Conservation (phyloP, 2,113 vertebrate species). For the Cephalophus harveyi region DNA sequence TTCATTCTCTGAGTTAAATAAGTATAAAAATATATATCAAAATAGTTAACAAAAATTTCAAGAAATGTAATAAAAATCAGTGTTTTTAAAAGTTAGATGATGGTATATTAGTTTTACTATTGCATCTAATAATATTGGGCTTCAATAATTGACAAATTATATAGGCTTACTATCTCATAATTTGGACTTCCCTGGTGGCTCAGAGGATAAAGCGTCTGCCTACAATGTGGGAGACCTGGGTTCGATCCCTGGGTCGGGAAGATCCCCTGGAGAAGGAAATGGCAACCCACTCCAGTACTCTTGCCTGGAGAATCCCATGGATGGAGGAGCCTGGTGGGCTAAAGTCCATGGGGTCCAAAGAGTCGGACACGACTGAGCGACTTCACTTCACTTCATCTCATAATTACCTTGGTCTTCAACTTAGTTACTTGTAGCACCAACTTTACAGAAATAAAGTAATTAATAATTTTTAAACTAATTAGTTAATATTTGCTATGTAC, state of each 20-base stretch:
- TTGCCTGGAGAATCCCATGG: no score
- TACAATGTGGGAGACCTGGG: no score
- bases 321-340: no score
- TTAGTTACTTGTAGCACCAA: neutral
- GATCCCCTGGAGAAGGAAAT: no score
- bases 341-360: no score
- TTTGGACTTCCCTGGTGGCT: no score
- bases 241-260: no score
- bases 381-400: no score
- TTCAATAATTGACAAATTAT: neutral
- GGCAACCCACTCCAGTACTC: no score
- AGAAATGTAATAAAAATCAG: neutral
- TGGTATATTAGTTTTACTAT: neutral
- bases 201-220: no score
- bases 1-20: neutral
- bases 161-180: neutral
- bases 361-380: no score
- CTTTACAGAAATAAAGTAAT: neutral
- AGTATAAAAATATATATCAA: neutral
- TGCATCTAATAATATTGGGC: neutral
- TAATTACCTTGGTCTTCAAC: neutral
- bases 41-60: neutral
- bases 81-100: neutral
- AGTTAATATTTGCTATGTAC: neutral
- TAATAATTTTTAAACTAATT: neutral